Evolutionary conservation across 2,797 vertebrate species (phyloP).

Genomic region (Pantherophis vulpinus): DNA sequence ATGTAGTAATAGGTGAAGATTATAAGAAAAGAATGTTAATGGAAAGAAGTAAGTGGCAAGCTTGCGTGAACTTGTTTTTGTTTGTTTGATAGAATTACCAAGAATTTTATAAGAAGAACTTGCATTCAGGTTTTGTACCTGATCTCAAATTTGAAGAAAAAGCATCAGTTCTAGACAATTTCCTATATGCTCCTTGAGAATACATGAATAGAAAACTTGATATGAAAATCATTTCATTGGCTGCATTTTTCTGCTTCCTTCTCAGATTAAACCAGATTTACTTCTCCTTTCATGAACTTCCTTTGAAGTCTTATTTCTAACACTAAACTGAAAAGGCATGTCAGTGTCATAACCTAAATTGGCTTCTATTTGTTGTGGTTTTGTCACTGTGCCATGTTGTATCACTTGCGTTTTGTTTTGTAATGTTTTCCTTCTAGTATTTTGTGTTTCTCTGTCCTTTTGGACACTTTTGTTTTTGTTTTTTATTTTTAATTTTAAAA

Average conservation of each 20-base stretch:
- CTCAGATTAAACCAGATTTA: background rate
- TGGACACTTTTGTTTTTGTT: background rate
- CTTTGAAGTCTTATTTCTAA: background rate
- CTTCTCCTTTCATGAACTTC: background rate
- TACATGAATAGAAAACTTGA: conserved; percentile 1
- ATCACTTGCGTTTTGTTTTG: background rate
- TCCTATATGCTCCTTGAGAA: background rate
- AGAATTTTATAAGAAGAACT: background rate
- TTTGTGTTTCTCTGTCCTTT: background rate
- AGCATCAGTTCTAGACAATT: background rate
- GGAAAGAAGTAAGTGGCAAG: background rate
- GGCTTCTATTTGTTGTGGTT: background rate
- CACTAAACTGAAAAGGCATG: background rate
- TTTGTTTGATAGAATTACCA: background rate
- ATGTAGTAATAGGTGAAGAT: background rate
- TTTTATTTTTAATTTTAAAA: background rate
- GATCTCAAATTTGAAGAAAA: background rate
- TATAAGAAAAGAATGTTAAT: background rate
- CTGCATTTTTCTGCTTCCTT: background rate
- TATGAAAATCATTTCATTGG: background rate
- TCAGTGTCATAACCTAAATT: background rate
- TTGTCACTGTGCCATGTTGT: background rate
- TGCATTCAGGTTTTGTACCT: background rate
- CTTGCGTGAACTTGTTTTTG: background rate
- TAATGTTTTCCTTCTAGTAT: background rate